A percentile compares a stretch with the other conserved stretches of the same genome.
These are phyloP conservation scores for Guaruba guarouba DNA, from an alignment of 2,113 vertebrate genomes.

Conservation along the genomic window DNA sequence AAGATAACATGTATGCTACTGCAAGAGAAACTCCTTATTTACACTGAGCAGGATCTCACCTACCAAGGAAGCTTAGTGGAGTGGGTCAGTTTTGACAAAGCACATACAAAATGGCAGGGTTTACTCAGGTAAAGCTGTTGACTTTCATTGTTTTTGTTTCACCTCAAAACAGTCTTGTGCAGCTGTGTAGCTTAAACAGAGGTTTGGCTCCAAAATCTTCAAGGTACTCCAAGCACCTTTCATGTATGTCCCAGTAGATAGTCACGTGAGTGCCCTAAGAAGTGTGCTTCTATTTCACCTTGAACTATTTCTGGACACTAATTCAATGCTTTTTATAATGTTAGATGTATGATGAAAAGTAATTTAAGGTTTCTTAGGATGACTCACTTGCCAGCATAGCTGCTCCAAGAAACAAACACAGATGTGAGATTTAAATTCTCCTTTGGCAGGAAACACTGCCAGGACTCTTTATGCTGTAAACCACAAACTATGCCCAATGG, in stretches of 20 bases:
- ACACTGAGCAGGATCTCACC: not conserved
- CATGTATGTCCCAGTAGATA: not conserved
- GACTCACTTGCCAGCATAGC: constrained; percentile 22
- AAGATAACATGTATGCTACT: not conserved
- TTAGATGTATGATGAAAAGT: constrained; percentile 32
- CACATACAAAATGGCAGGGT: not conserved
- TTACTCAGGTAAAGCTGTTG: not conserved
- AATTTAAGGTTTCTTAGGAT: constrained; percentile 47
- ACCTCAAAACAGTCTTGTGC: not conserved
- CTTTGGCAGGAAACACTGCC: constrained; percentile 7
- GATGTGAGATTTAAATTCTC: constrained; percentile 49
- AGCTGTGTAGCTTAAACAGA: not conserved
- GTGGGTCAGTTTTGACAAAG: not conserved
- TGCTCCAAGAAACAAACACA: constrained; percentile 52
- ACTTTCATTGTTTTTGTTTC: not conserved
- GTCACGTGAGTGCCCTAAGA: not conserved
- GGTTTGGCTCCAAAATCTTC: not conserved
- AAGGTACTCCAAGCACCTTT: not conserved
- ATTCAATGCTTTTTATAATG: constrained; percentile 10
- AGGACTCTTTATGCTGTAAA: constrained; percentile 8
- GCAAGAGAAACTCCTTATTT: not conserved
- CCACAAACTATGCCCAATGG: constrained; percentile 11
- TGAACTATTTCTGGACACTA: constrained; percentile 33
- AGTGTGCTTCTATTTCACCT: not conserved
- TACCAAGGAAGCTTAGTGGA: not conserved